phyloP scores from a whole-genome alignment of 2,888 invertebrate species.

The Euplexia lucipara region DNA sequence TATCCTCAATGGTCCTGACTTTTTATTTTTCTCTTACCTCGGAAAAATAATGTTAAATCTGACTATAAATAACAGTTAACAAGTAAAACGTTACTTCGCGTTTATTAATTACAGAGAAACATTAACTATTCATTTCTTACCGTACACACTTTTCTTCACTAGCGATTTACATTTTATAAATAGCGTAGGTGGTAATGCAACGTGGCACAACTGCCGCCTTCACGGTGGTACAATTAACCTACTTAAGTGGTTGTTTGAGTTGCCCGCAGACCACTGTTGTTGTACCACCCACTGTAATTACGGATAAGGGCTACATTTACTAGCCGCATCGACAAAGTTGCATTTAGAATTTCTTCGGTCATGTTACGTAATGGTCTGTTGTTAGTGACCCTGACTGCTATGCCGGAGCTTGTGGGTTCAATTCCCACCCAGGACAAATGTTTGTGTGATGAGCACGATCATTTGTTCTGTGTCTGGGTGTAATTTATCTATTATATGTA shows the following conservation, averaged over 20 bases:
- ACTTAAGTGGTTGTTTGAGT: conserved; percentile 56
- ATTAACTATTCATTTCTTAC: background rate
- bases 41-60: too few species aligned
- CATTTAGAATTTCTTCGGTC: conserved; percentile 9
- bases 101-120: background rate
- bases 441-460: too few species aligned
- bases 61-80: too few species aligned
- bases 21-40: too few species aligned
- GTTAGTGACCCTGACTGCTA: too few species aligned
- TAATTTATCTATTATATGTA: too few species aligned
- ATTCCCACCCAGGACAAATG: too few species aligned
- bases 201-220: conserved; percentile 42
- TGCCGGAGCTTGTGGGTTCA: too few species aligned
- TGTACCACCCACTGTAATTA: conserved; percentile 46
- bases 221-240: conserved; percentile 53
- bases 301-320: conserved; percentile 38
- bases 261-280: conserved; percentile 36
- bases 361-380: too few species aligned
- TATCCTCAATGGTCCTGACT: too few species aligned
- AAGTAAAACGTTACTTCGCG: too few species aligned
- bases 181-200: conserved; percentile 24
- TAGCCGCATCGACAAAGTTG: conserved; percentile 26
- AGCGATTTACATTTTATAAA: conserved; percentile 12
- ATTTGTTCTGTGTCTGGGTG: too few species aligned
- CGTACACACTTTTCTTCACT: background rate